Conservation (phyloP, 2,797 vertebrate genomes). For the Pterois miles region DNA sequence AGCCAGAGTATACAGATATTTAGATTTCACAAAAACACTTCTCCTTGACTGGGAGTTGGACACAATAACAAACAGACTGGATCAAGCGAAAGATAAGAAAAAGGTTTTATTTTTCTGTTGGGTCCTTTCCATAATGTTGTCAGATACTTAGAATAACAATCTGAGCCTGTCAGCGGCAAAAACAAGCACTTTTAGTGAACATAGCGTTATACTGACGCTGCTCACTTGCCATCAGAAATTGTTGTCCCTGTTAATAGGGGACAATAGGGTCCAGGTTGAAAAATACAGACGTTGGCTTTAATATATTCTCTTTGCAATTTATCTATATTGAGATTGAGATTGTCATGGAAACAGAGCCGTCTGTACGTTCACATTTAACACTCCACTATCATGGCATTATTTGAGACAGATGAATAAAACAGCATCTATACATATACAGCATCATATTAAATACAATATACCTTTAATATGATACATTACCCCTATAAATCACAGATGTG, state of each 20-base stretch:
- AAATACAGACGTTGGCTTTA: background rate
- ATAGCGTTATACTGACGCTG: background rate
- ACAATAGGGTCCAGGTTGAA: background rate
- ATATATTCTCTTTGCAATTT: constrained; percentile 12
- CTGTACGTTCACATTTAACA: background rate
- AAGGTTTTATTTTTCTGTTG: background rate
- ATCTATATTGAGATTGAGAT: background rate
- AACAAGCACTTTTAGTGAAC: background rate
- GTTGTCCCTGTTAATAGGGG: background rate
- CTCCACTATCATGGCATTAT: background rate
- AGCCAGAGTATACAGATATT: too few species aligned
- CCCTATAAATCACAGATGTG: background rate
- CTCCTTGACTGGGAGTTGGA: background rate
- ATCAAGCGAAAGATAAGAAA: background rate
- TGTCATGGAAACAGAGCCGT: background rate
- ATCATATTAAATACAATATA: background rate
- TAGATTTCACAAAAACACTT: too few species aligned
- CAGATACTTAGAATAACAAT: accelerated
- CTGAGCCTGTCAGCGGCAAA: background rate
- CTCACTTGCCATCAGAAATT: background rate
- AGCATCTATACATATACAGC: background rate
- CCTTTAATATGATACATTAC: background rate
- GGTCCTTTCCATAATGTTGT: background rate
- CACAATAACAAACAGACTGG: background rate
- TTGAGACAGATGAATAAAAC: background rate